Evolutionary conservation across 2,113 vertebrate species (phyloP), one percentile per base, ranked within the genome.

Genomic region (Nymphicus hollandicus): DNA sequence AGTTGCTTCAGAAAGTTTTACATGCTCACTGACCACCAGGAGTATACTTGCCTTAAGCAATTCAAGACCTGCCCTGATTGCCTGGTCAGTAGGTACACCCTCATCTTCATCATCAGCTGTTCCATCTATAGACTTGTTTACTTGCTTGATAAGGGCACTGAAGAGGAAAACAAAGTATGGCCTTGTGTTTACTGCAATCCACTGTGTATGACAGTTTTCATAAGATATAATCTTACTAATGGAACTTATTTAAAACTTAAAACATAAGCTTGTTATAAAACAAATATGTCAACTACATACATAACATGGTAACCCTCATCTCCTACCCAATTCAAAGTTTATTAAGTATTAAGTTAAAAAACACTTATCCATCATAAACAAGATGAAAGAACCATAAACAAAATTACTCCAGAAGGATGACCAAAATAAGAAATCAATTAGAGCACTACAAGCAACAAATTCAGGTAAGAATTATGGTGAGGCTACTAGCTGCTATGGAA

Each of bases 51-150:
- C 99, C 98, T 99, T 99, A 74, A 99, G 98, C 82, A 99, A 97
- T 91, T 99, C 98, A 86, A 99, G 98, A 81, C 99, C 99, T 46
- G 98, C 99, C 88, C 98, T 98, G 90, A 99, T 98, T 63, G 99
- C 99, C 74, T 99, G 98, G 91, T 99, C 99, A 68, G 98, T 98
- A 70, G 98, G 98, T 44, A 99, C 98, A 50, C 99, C 99, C 82
- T 99, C 98, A 91, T 99, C 98, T 94, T 99, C 99, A 96, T 99
- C 99, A 97, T 99, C 98, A 49, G 98, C 98, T 33, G 99, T 99
- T 85, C 99, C 98, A 95, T 99, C 98, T 96, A 99, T 99, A 53
- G 98, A 99, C 86, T 98, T 99, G 94, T 99, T 99, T 73, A 99
- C 98, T 96, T 98, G 98, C 89, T 99, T 99, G 92, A 99, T 98